Conservation (phyloP, 2,888 invertebrate species). For the Chrysopilus asiliformis region DNA sequence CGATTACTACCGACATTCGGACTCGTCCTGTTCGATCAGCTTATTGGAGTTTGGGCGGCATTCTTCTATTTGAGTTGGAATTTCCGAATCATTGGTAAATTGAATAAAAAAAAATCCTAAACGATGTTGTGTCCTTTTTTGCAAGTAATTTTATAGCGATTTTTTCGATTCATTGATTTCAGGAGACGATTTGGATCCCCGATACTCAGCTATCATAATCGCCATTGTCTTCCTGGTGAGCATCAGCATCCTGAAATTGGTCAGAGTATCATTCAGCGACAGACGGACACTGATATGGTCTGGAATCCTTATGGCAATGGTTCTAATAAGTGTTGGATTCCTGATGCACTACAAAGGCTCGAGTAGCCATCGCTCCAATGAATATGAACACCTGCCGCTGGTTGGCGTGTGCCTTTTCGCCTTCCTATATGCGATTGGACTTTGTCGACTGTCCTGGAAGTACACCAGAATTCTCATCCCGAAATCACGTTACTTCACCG, state of each 20-base stretch:
- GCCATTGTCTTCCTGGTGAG: slow-evolving; percentile 37
- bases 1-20: slow-evolving; percentile 41
- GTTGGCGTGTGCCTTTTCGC: slow-evolving; percentile 11
- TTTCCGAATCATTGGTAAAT: slow-evolving; percentile 39
- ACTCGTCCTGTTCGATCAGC: slow-evolving; percentile 52
- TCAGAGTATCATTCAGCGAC: slow-evolving; percentile 7
- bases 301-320: slow-evolving; percentile 8
- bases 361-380: slow-evolving; percentile 5
- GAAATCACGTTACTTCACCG: slow-evolving; percentile 11
- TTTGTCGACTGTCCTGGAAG: slow-evolving; percentile 12
- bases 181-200: slow-evolving; percentile 20
- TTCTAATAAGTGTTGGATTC: slow-evolving; percentile 11
- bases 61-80: slow-evolving; percentile 46
- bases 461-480: slow-evolving; percentile 11
- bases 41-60: slow-evolving; percentile 47
- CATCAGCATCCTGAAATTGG: slow-evolving; percentile 9
- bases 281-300: slow-evolving; percentile 12
- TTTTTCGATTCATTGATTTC: no score
- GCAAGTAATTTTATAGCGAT: no score
- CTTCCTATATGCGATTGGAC: slow-evolving; percentile 12
- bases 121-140: no score
- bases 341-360: slow-evolving; percentile 13
- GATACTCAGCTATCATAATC: slow-evolving; percentile 43
- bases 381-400: slow-evolving; percentile 12
- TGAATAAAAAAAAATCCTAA: no score